phyloP scores from a whole-genome alignment of 2,113 vertebrate species.

The Myrmecobius fasciatus region DNA sequence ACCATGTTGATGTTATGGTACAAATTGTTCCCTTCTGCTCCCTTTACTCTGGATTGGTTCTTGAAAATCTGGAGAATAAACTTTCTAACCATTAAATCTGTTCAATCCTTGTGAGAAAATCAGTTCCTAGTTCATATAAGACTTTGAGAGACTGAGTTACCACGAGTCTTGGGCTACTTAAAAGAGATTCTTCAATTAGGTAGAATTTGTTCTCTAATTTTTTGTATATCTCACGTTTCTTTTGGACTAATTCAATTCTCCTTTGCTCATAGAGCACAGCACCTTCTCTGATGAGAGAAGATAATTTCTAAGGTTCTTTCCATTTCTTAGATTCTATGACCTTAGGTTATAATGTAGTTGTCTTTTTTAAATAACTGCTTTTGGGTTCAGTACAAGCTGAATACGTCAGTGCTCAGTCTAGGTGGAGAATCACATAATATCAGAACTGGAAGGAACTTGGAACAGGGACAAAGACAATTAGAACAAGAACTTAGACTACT shows the following conservation, averaged over 20 bases:
- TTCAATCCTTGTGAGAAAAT: too few species aligned
- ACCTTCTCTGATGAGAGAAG: neutral
- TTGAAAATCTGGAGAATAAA: neutral
- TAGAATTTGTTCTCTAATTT: neutral
- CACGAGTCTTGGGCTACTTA: neutral
- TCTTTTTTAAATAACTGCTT: neutral
- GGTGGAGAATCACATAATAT: neutral
- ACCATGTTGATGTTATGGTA: neutral
- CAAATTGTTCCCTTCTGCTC: neutral
- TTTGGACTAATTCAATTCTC: too few species aligned
- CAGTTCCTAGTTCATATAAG: neutral
- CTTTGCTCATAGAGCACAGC: too few species aligned
- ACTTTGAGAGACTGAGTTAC: neutral
- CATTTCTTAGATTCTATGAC: neutral
- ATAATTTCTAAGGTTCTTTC: neutral
- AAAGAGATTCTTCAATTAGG: neutral
- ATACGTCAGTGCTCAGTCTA: neutral
- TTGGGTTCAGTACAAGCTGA: neutral
- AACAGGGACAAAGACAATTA: neutral
- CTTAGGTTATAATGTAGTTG: neutral
- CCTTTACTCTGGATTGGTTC: neutral
- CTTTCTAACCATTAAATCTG: neutral
- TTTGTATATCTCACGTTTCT: too few species aligned
- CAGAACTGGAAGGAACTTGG: neutral
- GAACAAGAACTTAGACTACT: neutral